Evolutionary conservation across 2,113 vertebrate genomes (phyloP), one percentile per base, ranked within the genome.

Genomic region (Amphiprion percula): DNA sequence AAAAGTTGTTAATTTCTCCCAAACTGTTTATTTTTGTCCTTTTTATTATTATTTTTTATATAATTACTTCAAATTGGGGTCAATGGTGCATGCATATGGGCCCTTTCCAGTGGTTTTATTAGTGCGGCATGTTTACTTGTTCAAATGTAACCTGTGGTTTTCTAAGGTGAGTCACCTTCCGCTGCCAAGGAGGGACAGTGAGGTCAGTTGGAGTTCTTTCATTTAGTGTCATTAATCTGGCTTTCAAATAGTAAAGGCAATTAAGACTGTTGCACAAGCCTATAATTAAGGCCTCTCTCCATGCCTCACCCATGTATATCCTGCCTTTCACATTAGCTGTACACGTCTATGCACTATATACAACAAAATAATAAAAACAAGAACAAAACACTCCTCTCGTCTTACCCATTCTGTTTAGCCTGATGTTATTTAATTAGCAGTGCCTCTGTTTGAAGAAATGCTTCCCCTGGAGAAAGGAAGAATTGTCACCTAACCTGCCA

Each of bases 161-260:
- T 71, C 56, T 30, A 64, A 68, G 71, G 50, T 90, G 90, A 91
- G 68, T 92, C 87, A 90, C 80, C 68, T 62, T 85, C 84, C 16
- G 50, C 77, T 77, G 55, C 60, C 2, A 28, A 80, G 77, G 71
- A 83, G 79, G 67, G 75, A 77, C 19, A 28, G 56, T 8, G n/a
- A 80, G 89, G 90, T 92, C 85, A 88, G n/a, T 61, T 54, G 30
- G 72, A 91, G 87, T 87, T 88, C 64, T 73, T 64, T 59, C 75
- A 52, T 68, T 37, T 49, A 87, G 68, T 83, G 86, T 90, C 84
- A 79, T 50, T 79, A 71, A 90, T 76, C 86, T 79, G 56, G 58
- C 87, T 78, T 60, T 74, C 49, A 73, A 77, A 74, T 84, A 63
- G 79, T 75, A 77, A 73, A 88, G 82, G 62, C 63, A 88, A 89